Conservation (phyloP, 2,113 vertebrate genomes). For the Laterallus jamaicensis region DNA sequence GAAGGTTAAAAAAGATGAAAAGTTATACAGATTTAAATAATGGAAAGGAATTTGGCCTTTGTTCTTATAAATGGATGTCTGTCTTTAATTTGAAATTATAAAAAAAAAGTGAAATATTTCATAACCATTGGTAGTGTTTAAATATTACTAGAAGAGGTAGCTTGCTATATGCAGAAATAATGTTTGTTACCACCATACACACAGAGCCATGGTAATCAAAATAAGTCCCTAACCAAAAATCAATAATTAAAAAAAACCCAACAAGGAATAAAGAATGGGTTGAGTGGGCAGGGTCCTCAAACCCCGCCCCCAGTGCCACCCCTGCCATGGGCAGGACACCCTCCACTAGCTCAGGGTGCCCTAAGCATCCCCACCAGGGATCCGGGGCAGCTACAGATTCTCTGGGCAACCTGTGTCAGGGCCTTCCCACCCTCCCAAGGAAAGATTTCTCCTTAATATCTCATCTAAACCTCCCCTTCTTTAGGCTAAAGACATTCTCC, state of each 20-base stretch:
- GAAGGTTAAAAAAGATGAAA: neutral
- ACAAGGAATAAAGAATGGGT: no score
- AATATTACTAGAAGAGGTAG: neutral
- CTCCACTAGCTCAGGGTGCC: no score
- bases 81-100: neutral
- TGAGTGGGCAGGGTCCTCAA: no score
- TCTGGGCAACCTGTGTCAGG: no score
- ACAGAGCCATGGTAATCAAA: neutral
- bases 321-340: no score
- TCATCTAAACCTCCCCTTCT: no score
- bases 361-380: no score
- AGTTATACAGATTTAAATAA: neutral
- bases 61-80: neutral
- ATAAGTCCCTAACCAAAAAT: neutral
- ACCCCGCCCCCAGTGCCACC: no score
- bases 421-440: no score
- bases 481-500: no score
- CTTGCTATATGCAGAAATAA: neutral
- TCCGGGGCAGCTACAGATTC: no score
- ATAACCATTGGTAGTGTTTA: fast-evolving
- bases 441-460: no score
- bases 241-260: neutral
- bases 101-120: neutral
- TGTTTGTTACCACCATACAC: neutral
- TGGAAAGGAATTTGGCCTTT: neutral